A percentile compares a stretch with the other conserved stretches of the same genome.
Evolutionary conservation across 2,113 vertebrate species (phyloP).

Genomic region (Nerophis ophidion): DNA sequence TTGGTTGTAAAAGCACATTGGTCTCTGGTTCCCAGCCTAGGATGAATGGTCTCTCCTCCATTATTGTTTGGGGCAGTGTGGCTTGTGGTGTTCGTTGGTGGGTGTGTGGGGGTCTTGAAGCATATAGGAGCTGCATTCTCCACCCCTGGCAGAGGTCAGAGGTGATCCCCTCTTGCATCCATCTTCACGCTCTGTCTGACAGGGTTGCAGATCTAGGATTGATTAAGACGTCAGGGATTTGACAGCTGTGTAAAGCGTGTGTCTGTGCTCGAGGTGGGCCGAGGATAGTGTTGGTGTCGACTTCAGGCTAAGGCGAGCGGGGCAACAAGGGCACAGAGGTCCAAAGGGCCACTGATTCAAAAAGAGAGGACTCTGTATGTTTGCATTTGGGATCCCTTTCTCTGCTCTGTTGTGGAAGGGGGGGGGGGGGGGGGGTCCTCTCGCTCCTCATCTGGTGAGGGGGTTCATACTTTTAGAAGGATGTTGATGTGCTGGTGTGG

Average conservation of each 20-base stretch:
- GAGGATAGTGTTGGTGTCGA: conserved; percentile 35
- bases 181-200: conserved; percentile 81
- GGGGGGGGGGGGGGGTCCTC: conserved; percentile 35
- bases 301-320: conserved; percentile 42
- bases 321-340: conserved; percentile 42
- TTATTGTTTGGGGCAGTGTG: conserved; percentile 71
- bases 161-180: conserved; percentile 85
- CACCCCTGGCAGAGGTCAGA: conserved; percentile 77
- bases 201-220: conserved; percentile 80
- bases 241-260: conserved; percentile 69
- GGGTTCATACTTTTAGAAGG: conserved; percentile 33
- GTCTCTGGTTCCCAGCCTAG: conserved; percentile 61
- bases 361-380: conserved; percentile 44
- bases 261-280: conserved; percentile 31
- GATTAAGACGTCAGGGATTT: conserved; percentile 91
- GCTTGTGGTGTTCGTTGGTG: conserved; percentile 26
- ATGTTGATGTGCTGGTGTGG: conserved; percentile 40
- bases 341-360: conserved; percentile 43
- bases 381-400: conserved; percentile 63
- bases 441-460: conserved; percentile 69
- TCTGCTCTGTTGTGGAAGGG: conserved; percentile 28
- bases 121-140: conserved; percentile 63
- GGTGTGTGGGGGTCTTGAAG: conserved; percentile 29
- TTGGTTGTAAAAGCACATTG: conserved; percentile 46
- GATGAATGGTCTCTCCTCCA: conserved; percentile 74